These are phyloP conservation scores for Conistra vaccinii DNA, from an alignment of 2,888 invertebrate genomes.

Conservation along the genomic window DNA sequence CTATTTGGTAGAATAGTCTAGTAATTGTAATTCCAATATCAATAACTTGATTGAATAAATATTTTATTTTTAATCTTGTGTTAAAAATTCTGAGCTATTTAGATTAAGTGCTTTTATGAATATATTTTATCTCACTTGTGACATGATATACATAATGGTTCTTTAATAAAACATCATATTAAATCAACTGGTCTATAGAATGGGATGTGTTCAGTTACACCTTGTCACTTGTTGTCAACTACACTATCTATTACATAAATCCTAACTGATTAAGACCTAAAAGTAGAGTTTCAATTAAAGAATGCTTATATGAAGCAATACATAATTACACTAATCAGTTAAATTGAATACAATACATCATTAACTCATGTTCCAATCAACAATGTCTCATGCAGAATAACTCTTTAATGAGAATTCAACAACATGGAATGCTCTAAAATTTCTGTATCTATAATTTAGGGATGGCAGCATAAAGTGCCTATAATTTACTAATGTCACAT, in stretches of 20 bases:
- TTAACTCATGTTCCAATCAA: constrained; percentile 75
- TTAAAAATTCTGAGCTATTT: constrained; percentile 43
- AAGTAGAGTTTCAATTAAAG: constrained; percentile 72
- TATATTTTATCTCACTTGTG: constrained; percentile 55
- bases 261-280: constrained; percentile 71
- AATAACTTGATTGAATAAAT: constrained; percentile 61
- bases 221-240: constrained; percentile 53
- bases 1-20: constrained; percentile 72
- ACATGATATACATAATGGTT: constrained; percentile 54
- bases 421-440: constrained; percentile 85
- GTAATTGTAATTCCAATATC: constrained; percentile 72
- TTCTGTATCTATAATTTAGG: constrained; percentile 73
- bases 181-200: constrained; percentile 49
- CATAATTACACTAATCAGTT: constrained; percentile 79
- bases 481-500: constrained; percentile 78
- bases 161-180: constrained; percentile 43
- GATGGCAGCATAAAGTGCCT: constrained; percentile 57
- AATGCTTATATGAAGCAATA: constrained; percentile 77
- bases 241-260: constrained; percentile 63
- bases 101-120: constrained; percentile 46
- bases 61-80: constrained; percentile 17
- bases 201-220: constrained; percentile 47
- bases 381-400: constrained; percentile 74
- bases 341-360: constrained; percentile 76
- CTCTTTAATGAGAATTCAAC: constrained; percentile 76